Conservation (phyloP, 2,113 vertebrate species). For the Motacilla alba region DNA sequence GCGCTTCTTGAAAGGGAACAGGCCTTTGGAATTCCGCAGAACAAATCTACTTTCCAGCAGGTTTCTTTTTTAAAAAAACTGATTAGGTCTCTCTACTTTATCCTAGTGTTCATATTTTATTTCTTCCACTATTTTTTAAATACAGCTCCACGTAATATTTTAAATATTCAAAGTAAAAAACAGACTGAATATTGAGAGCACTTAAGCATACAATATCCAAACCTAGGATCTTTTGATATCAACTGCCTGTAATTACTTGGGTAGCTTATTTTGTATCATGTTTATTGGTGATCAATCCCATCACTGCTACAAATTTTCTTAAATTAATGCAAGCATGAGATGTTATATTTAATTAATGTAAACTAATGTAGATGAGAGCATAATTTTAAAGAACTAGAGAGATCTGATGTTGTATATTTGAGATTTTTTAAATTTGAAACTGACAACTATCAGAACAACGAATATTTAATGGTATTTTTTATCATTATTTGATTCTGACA, state of each 20-base stretch:
- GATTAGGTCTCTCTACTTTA: neutral
- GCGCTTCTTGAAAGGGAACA: neutral
- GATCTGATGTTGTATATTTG: neutral
- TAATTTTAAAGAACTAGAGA: neutral
- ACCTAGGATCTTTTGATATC: neutral
- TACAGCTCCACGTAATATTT: neutral
- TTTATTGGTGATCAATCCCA: neutral
- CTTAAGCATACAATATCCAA: neutral
- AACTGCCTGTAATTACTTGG: neutral
- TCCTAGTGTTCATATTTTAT: neutral
- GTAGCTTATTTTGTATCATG: neutral
- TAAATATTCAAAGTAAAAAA: neutral
- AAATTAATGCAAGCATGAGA: neutral
- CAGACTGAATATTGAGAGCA: neutral
- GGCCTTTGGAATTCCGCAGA: neutral
- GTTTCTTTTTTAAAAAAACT: neutral
- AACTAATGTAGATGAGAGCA: neutral
- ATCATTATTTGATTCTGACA: neutral
- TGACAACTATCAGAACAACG: neutral
- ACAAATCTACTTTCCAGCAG: neutral
- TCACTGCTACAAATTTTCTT: neutral
- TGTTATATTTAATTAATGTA: neutral
- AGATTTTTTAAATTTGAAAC: neutral
- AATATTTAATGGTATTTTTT: neutral
- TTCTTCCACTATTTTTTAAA: neutral